Evolutionary conservation across 1,140 invertebrate genomes (phyloP).

Genomic region (Drosophila kurseongensis): DNA sequence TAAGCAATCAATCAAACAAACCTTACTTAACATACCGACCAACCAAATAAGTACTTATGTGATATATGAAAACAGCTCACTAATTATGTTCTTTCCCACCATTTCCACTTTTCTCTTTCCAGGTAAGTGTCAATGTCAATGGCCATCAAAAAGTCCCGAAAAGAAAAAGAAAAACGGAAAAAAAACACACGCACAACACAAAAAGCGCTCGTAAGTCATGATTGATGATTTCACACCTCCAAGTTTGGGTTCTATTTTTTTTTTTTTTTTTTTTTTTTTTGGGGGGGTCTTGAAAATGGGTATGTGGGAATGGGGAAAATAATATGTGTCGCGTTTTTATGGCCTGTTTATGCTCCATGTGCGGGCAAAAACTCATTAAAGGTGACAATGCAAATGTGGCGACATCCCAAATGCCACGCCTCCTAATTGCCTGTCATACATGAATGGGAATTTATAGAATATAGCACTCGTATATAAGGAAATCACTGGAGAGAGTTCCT

Average conservation of each 20-base stretch:
- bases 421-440: slow-evolving; percentile 67
- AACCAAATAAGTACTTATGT: neutral
- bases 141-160: slow-evolving; percentile 5
- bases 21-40: neutral
- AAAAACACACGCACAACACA: slow-evolving; percentile 35
- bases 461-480: slow-evolving; percentile 18
- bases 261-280: neutral
- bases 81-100: slow-evolving; percentile 40
- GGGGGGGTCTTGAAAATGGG: too few species aligned
- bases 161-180: slow-evolving; percentile 10
- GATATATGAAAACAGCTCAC: slow-evolving; percentile 1
- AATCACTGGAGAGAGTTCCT: slow-evolving; percentile 16
- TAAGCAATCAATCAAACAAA: slow-evolving; percentile 5
- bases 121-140: slow-evolving; percentile 73
- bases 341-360: slow-evolving; percentile 70
- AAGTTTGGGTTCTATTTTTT: slow-evolving; percentile 17
- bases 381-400: slow-evolving; percentile 73
- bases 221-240: slow-evolving; percentile 54
- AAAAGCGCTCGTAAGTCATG: slow-evolving; percentile 55
- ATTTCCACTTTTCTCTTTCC: slow-evolving; percentile 37
- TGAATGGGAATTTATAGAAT: slow-evolving; percentile 47
- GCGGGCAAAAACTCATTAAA: slow-evolving; percentile 66
- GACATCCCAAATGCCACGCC: slow-evolving; percentile 34
- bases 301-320: slow-evolving; percentile 13
- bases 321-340: slow-evolving; percentile 62